Base-by-base conservation (phyloP, 2,888 invertebrate species). In the Rhamphomyia laevipes region DNA sequence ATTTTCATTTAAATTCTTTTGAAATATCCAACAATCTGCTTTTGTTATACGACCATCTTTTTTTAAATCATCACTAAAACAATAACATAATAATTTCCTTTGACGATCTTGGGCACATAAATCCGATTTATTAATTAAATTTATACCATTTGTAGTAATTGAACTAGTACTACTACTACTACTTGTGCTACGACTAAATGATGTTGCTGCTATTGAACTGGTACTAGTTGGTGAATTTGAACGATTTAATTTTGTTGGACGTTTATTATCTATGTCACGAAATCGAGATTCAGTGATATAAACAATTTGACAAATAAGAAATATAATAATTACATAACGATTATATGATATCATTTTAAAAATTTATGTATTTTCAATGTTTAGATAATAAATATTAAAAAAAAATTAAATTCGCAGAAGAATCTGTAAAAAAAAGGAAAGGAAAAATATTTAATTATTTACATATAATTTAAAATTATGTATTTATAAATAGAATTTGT, bases 11-110 rank as follows among this genome's bases (percentile, higher is more conserved):
- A 81, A 76, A 38, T 78, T 77, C 13, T 74, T 73, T 59, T 76
- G 77, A 67, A 82, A 80, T 43, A 85, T 76, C 76, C 80, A 77
- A 66, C 86, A 86, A 65, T 81, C 82, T 30, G 81, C 81, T 56
- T 78, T 78, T n/a, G 80, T 78, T 15, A 80, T 81, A 5, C 35
- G 27, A 18, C 35, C 35, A 11, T 27, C 37, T 27, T 45, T 30
- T 37, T 40, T 21, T 35, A 35, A n/a, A n/a, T 51, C 48, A 18
- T 49, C 49, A 80, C 44, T 52, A 4, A 50, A 47, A 46, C 55
- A 55, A 44, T 54, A 53, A 47, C 55, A 55, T n/a, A 52, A 21
- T 10, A 55, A 43, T 37, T 53, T 52, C 41, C 47, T 47, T 15
- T 51, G 51, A 13, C 49, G 46, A 40, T 49, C 51, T 45, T 49